Evolutionary conservation across 2,113 vertebrate species (phyloP).

Genomic region (Albula goreensis): DNA sequence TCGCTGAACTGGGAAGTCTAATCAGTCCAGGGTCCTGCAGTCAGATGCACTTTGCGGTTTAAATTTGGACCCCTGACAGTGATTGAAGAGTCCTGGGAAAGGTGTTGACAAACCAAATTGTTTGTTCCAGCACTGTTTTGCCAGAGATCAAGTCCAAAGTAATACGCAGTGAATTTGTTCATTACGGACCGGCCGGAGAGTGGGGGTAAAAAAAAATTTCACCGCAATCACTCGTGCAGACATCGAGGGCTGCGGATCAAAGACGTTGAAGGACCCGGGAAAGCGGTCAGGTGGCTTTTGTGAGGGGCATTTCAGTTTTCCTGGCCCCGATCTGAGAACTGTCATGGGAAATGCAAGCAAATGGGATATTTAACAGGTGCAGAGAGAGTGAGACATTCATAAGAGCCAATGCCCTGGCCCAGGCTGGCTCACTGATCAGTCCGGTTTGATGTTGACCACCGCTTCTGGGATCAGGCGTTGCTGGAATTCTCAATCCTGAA

Average conservation of each 20-base stretch:
- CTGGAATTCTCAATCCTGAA: not conserved
- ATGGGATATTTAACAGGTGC: slow-evolving; percentile 21
- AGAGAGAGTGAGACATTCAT: not conserved
- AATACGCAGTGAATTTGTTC: slow-evolving; percentile 99
- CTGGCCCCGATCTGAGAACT: slow-evolving; percentile 27
- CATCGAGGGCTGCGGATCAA: slow-evolving; percentile 63
- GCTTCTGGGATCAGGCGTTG: not conserved
- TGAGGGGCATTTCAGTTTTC: slow-evolving; percentile 28
- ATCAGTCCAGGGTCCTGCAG: slow-evolving; percentile 98
- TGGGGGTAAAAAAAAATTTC: slow-evolving; percentile 84
- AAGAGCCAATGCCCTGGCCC: not conserved
- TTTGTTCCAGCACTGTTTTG: slow-evolving; percentile 99
- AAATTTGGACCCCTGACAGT: slow-evolving; percentile 99
- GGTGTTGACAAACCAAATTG: slow-evolving; percentile 99
- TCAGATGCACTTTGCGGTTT: slow-evolving; percentile 99
- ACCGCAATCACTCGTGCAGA: slow-evolving; percentile 75
- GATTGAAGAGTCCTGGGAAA: slow-evolving; percentile 99
- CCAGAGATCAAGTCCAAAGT: slow-evolving; percentile 99
- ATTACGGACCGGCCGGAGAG: slow-evolving; percentile 84
- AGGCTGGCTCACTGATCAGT: not conserved
- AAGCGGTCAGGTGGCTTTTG: slow-evolving; percentile 48
- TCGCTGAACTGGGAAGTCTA: slow-evolving; percentile 96
- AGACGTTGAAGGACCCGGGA: slow-evolving; percentile 62
- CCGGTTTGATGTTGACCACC: not conserved
- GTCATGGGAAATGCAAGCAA: slow-evolving; percentile 15